Evolutionary conservation across 1,140 invertebrate species (phyloP), one percentile per base, ranked within the genome.

Genomic region (Aphaenogaster rudis): DNA sequence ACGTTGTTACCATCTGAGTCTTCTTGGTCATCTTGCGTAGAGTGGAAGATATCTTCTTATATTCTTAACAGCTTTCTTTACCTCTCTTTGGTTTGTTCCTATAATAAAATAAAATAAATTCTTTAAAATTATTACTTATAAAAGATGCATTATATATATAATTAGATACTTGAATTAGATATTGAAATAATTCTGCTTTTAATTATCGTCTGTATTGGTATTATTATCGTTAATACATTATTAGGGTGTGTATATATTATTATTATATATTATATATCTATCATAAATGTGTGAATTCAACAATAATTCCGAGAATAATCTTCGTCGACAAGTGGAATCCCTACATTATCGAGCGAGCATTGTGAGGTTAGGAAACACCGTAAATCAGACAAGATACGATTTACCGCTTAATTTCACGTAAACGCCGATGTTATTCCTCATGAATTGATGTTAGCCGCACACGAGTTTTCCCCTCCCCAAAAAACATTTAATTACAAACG

Each of bases 61-160:
- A 36, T 71, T 13, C n/a, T 39, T 28, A n/a, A 45, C 13, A 28
- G 39, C 2, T 36, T 61, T 15, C 2, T 8, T 42, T 57, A 15
- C 11, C 11, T 33, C 17, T 72, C 17, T 72, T 61, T 39, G 17
- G 21, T 17, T 39, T 33, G 42, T 15, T 61, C 15, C 80, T 82
- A 28, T 7, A 82, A 82, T 5, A 50, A 59, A 50, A 36, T 17
- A 50, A 71, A 89, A 84, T 17, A 33, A 61, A 85, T 59, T 13
- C 42, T 72, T 69, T 21, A 57, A 52, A 87, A 69, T 54, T n/a
- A 57, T 4, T 4, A 78, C 11, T 63, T 6, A n/a, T 13, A 48
- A 66, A 77, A 59, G 0, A 9, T 39, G 13, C 28, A n/a, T 28
- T 28, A 28, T 13, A 28, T 7, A 11, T 15, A 61, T 11, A 80